phyloP scores from a whole-genome alignment of 2,888 invertebrate genomes.

The Cheilosia vernalis region DNA sequence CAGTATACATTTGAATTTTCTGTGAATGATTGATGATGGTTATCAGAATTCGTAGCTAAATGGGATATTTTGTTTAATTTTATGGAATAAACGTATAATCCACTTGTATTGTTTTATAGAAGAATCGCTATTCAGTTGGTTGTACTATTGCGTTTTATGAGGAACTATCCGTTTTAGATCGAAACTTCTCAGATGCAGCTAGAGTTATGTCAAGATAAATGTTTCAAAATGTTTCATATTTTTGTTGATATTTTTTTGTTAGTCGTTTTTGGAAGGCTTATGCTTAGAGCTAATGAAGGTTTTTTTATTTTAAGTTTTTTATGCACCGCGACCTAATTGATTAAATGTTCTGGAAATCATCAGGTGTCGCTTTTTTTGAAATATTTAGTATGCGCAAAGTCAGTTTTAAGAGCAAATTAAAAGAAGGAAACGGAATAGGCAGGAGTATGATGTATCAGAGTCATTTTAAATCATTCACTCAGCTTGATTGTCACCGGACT shows the following conservation, averaged over 20 bases:
- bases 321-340: slow-evolving; percentile 11
- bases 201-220: slow-evolving; percentile 54
- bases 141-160: slow-evolving; percentile 46
- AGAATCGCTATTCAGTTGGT: slow-evolving; percentile 61
- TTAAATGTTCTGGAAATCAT: neutral
- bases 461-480: too few relatives aligned
- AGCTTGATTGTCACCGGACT: too few relatives aligned
- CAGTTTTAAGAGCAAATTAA: too few relatives aligned
- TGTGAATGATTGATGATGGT: slow-evolving; percentile 70
- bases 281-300: slow-evolving; percentile 57
- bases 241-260: slow-evolving; percentile 29
- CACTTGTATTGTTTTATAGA: slow-evolving; percentile 53
- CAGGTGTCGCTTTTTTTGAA: too few relatives aligned
- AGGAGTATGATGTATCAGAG: too few relatives aligned
- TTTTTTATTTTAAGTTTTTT: slow-evolving; percentile 6
- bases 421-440: too few relatives aligned
- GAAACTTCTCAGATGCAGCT: slow-evolving; percentile 57
- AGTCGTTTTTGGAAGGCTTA: slow-evolving; percentile 56
- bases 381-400: too few relatives aligned
- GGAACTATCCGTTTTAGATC: slow-evolving; percentile 48
- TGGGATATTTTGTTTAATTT: slow-evolving; percentile 48
- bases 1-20: slow-evolving; percentile 61
- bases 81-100: slow-evolving; percentile 52
- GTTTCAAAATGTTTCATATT: slow-evolving; percentile 54
- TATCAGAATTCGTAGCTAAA: slow-evolving; percentile 65